Percentiles rank a stretch among this genome's conserved stretches.
These are phyloP conservation scores for Sesia bembeciformis DNA, from an alignment of 2,888 invertebrate species.

Conservation along the genomic window DNA sequence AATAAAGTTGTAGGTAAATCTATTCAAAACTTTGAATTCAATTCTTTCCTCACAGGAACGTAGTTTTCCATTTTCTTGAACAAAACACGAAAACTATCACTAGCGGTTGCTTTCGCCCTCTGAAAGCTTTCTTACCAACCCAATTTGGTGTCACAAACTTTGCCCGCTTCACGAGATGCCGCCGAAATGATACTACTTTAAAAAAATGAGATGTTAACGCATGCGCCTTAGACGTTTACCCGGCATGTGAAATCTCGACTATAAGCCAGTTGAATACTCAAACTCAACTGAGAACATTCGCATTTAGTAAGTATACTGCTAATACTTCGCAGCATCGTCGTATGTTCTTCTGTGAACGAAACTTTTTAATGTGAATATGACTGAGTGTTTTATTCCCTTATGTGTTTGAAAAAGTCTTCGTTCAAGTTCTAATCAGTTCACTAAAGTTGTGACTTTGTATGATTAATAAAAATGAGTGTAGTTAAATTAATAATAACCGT, in stretches of 20 bases:
- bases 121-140: constrained; percentile 7
- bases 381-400: not conserved
- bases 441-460: constrained; percentile 7
- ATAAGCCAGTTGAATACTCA: too few species aligned
- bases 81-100: too few species aligned
- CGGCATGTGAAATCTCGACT: too few species aligned
- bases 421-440: constrained; percentile 4
- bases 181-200: constrained; percentile 6
- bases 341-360: not conserved
- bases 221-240: constrained; percentile 4
- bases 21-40: too few species aligned
- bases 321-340: not conserved
- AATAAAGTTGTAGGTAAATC: too few species aligned
- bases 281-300: too few species aligned
- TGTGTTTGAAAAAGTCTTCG: not conserved
- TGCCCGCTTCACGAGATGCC: constrained; percentile 5
- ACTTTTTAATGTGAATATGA: not conserved
- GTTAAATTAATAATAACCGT: constrained; percentile 15
- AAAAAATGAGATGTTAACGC: constrained; percentile 6
- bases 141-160: constrained; percentile 8
- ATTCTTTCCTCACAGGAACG: too few species aligned
- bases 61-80: too few species aligned
- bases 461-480: constrained; percentile 19
- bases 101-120: not conserved
- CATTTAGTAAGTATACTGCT: too few species aligned